A percentile compares a stretch with the other conserved stretches of the same genome.
Evolutionary conservation across 2,113 vertebrate genomes (phyloP).

Genomic region (Oostethus manadensis): DNA sequence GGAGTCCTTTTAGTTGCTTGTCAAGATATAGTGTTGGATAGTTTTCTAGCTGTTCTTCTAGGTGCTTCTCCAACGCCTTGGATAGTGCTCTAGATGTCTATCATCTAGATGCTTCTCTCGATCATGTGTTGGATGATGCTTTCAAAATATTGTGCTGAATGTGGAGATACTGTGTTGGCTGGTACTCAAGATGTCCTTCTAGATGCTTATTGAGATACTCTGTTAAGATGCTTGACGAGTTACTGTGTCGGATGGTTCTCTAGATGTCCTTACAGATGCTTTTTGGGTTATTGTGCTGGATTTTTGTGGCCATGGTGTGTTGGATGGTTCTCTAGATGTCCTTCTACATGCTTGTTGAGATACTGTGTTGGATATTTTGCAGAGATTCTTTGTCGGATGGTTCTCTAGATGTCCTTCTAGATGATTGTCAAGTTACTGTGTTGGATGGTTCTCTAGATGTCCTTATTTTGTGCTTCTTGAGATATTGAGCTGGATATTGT

Average conservation of each 20-base stretch:
- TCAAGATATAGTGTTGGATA: background rate
- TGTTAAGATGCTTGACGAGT: background rate
- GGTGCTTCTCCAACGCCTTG: background rate
- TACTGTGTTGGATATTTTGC: background rate
- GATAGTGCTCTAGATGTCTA: background rate
- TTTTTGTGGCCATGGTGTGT: too few relatives aligned
- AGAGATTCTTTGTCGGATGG: background rate
- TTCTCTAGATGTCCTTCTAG: slow-evolving; percentile 38
- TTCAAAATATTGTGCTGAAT: background rate
- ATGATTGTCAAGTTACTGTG: slow-evolving; percentile 45
- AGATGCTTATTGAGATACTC: background rate
- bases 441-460: background rate
- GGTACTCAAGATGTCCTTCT: background rate
- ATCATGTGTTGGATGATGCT: background rate
- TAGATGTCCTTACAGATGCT: background rate
- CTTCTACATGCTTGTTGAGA: background rate
- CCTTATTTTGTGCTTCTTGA: too few relatives aligned
- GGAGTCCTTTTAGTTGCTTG: background rate
- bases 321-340: background rate
- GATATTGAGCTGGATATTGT: background rate
- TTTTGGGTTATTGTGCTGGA: background rate
- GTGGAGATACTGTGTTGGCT: background rate
- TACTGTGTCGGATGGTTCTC: too few relatives aligned
- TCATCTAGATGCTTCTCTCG: background rate
- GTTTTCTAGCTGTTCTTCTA: background rate